Conservation (phyloP, 2,113 vertebrate genomes). For the Aleadryas rufinucha region DNA sequence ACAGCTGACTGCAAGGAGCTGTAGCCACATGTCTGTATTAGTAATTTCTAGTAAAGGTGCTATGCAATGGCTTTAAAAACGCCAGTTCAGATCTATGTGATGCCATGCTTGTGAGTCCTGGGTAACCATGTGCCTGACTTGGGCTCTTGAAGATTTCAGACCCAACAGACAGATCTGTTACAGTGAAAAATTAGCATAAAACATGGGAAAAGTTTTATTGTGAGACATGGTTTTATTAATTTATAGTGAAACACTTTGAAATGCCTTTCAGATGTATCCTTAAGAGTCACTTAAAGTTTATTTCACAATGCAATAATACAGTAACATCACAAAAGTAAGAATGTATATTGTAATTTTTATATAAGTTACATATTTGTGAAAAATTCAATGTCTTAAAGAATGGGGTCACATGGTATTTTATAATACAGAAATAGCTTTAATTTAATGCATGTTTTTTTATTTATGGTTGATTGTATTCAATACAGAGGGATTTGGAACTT, state of each 20-base stretch:
- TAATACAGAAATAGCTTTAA: not conserved
- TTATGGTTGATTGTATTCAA: not conserved
- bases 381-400: not conserved
- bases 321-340: not conserved
- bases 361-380: not conserved
- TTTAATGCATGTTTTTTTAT: not conserved
- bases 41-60: not conserved
- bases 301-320: not conserved
- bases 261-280: not conserved
- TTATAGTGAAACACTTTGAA: not conserved
- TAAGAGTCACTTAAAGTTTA: not conserved
- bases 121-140: slow-evolving; percentile 72
- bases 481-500: not conserved
- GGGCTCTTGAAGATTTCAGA: slow-evolving; percentile 75
- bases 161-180: slow-evolving; percentile 73
- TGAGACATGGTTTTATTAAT: not conserved
- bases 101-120: not conserved
- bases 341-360: not conserved
- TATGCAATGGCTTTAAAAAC: slow-evolving; percentile 2
- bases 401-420: not conserved
- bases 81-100: not conserved
- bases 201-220: not conserved
- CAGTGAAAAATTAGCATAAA: not conserved
- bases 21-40: not conserved
- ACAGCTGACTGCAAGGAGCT: slow-evolving; percentile 76